These are phyloP conservation scores for Pilophorus perplexus DNA, from an alignment of 2,888 invertebrate species.

Conservation along the genomic window DNA sequence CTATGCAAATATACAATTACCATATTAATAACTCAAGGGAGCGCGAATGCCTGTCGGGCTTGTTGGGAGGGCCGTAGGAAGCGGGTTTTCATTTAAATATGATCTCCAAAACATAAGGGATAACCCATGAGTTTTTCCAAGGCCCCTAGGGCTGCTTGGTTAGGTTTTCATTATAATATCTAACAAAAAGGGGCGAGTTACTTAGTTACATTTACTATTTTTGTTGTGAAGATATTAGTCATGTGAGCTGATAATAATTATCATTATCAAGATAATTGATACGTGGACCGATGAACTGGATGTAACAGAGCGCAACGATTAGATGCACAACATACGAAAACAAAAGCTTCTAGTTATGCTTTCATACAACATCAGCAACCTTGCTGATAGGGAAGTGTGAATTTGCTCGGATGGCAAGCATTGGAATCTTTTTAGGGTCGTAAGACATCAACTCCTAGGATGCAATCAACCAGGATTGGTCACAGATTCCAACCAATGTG, in stretches of 20 bases:
- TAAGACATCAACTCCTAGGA: background rate
- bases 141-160: background rate
- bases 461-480: slow-evolving; percentile 4
- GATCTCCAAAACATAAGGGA: slow-evolving; percentile 32
- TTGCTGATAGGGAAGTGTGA: too few species aligned
- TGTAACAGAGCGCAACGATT: too few species aligned
- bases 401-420: too few species aligned
- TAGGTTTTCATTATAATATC: background rate
- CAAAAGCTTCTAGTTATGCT: too few species aligned
- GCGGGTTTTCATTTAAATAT: slow-evolving; percentile 37
- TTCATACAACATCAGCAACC: too few species aligned
- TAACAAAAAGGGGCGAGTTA: background rate
- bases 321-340: too few species aligned
- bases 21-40: slow-evolving; percentile 40
- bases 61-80: slow-evolving; percentile 7
- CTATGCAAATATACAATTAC: slow-evolving; percentile 42
- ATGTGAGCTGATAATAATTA: background rate
- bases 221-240: background rate
- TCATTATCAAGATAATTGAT: background rate
- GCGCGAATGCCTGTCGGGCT: slow-evolving; percentile 23
- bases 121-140: slow-evolving; percentile 19
- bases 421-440: background rate
- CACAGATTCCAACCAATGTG: background rate
- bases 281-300: background rate
- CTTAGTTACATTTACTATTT: background rate